Base-by-base conservation (phyloP, 2,888 invertebrate genomes). In the Zootermopsis nevadensis region DNA sequence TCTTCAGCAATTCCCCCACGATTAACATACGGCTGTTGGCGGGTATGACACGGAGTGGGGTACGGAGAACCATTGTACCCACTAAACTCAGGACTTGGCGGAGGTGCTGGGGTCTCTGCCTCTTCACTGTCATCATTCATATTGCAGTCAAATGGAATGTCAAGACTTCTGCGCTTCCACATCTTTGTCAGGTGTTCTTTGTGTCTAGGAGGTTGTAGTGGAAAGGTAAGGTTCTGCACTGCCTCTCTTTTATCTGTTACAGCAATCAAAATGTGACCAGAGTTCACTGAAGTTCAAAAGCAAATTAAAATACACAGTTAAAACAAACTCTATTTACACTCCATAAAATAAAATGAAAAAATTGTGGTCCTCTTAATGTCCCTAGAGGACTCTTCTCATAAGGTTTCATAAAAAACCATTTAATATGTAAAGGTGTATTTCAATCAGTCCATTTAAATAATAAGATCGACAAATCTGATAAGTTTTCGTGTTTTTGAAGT, bases 71-170 rank as follows among this genome's bases (percentile, higher is more conserved):
- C 79, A 24, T 22, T n/a, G 38, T 60, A 79, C 7, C 30, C n/a
- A n/a, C 19, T n/a, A 10, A 31, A 24, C 24, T 79, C 79, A 15
- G 79, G 79, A 79, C 79, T 79, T 60, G 79, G 79, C 19, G 79
- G 79, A n/a, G 79, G 79, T 15, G 60, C 79, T 33, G 35, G 35
- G 24, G 79, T 74, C 38, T 24, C 74, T 60, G n/a, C 60, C 2
- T 60, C 60, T 60, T n/a, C n/a, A 27, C 60, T 60, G n/a, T 60
- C 60, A 60, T 60, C 60, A n/a, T 27, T 27, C n/a, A 10, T 8
- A 60, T 60, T 15, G n/a, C 60, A 60, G 42, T 42, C 38, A n/a
- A 76, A 27, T 27, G 24, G n/a, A n/a, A 42, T 27, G n/a, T 42
- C 27, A 8, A 76, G 7, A 27, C 76, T 76, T 76, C 76, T 38